Evolutionary conservation across 2,888 invertebrate species (phyloP).

Genomic region (Neuroscelio doddi): DNA sequence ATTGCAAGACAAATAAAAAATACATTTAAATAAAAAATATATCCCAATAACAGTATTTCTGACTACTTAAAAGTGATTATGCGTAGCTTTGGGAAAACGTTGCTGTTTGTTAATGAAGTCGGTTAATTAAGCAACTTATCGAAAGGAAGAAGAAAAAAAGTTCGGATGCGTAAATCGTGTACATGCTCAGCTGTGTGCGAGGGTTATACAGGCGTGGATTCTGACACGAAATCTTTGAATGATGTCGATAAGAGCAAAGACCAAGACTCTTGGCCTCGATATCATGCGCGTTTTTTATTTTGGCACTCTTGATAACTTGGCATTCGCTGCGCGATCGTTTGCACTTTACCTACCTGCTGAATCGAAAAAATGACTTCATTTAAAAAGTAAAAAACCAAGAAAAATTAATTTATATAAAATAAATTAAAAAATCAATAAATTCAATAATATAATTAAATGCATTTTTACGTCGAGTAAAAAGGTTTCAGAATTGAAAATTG

Average conservation of each 20-base stretch:
- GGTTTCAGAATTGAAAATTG: no score
- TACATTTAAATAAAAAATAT: no score
- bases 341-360: conserved; percentile 38
- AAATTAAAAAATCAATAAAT: no score
- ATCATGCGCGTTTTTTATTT: conserved; percentile 48
- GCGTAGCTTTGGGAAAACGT: conserved; percentile 1
- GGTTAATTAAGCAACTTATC: conserved; percentile 37
- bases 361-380: no score
- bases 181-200: conserved; percentile 32
- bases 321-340: conserved; percentile 41
- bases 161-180: conserved; percentile 36
- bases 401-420: no score
- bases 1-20: no score
- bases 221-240: conserved; percentile 50
- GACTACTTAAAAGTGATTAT: not conserved
- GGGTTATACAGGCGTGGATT: conserved; percentile 38
- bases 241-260: conserved; percentile 55
- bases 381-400: no score
- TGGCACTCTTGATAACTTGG: conserved; percentile 46
- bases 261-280: conserved; percentile 55
- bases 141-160: conserved; percentile 16
- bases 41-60: not conserved
- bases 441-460: no score
- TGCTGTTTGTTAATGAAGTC: conserved; percentile 10
- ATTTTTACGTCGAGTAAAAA: no score